Evolutionary conservation across 2,888 invertebrate species (phyloP).

Genomic region (Sphecodes monilicornis): DNA sequence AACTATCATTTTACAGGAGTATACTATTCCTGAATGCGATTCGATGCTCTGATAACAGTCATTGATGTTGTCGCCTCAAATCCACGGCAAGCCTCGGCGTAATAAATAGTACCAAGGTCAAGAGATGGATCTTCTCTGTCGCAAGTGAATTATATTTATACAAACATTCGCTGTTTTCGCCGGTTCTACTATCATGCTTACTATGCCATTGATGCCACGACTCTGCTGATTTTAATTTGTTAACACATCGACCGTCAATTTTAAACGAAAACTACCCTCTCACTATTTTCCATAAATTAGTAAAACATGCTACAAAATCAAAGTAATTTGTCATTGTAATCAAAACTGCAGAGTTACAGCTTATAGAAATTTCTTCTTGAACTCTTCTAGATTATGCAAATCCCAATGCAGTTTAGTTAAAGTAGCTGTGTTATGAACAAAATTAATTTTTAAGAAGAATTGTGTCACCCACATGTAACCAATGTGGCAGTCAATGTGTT

Average conservation of each 20-base stretch:
- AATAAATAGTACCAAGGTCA: slow-evolving; percentile 35
- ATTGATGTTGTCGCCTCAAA: slow-evolving; percentile 1
- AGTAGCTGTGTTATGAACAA: no score
- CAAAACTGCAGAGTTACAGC: no score
- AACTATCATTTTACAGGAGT: neutral
- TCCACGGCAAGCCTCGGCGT: neutral
- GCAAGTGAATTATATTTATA: slow-evolving; percentile 11
- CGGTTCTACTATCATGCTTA: slow-evolving; percentile 23
- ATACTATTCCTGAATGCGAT: neutral
- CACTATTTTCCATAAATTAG: no score
- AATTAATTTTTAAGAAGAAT: no score
- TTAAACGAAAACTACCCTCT: neutral
- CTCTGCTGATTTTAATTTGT: neutral
- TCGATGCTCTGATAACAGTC: neutral
- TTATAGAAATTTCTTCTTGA: no score
- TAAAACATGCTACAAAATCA: neutral
- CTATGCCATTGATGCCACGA: slow-evolving; percentile 24
- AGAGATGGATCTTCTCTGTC: neutral
- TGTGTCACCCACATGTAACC: no score
- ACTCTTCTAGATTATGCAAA: no score
- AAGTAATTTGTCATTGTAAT: no score
- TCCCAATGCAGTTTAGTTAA: no score
- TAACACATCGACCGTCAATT: neutral
- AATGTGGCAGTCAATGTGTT: no score
- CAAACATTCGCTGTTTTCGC: slow-evolving; percentile 13